Conservation (phyloP, 2,113 vertebrate genomes). For the Podarcis cretensis region DNA sequence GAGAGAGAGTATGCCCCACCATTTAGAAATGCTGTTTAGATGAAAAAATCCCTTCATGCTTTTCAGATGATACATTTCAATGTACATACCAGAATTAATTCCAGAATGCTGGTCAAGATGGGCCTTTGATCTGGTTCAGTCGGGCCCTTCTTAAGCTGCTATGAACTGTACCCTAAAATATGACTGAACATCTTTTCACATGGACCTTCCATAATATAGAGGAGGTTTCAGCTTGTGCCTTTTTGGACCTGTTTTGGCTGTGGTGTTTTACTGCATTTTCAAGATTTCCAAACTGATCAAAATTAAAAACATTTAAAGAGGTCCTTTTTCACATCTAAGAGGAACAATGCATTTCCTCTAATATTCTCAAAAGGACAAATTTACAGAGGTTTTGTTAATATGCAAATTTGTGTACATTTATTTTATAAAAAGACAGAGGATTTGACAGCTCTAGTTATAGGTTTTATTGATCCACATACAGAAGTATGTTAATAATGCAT, state of each 20-base stretch:
- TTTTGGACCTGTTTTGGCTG: background rate
- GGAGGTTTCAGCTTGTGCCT: background rate
- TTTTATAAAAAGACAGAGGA: background rate
- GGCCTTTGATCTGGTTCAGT: no score
- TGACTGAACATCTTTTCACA: background rate
- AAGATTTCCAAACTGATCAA: background rate
- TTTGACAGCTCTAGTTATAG: background rate
- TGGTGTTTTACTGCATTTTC: background rate
- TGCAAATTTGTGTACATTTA: background rate
- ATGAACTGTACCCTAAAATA: background rate
- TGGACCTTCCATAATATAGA: background rate
- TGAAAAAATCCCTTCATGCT: no score
- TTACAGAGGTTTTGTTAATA: background rate
- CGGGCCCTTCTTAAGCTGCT: no score
- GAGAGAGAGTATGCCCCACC: no score
- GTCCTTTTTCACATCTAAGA: background rate
- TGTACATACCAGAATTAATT: no score
- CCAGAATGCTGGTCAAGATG: no score
- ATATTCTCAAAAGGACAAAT: background rate
- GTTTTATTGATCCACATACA: background rate
- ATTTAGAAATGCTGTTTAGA: no score
- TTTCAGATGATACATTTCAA: no score
- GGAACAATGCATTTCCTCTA: background rate
- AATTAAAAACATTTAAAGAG: background rate
- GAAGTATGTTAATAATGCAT: conserved; percentile 12